Evolutionary conservation across 2,797 vertebrate genomes (phyloP).

Genomic region (Peromyscus aztecus): DNA sequence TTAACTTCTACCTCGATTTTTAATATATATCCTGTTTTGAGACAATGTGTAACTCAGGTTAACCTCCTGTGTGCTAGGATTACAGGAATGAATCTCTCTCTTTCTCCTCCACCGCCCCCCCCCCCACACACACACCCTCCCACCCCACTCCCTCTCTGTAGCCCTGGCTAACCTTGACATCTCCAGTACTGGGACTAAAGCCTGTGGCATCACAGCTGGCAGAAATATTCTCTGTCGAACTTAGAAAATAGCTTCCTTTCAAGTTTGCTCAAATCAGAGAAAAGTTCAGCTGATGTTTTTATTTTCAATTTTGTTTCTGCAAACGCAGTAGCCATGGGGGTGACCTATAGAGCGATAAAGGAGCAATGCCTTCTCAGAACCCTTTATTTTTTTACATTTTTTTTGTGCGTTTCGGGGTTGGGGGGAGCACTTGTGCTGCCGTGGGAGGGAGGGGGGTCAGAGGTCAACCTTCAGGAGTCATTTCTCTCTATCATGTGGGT

Average conservation of each 20-base stretch:
- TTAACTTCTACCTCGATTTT: neutral
- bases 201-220: neutral
- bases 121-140: neutral
- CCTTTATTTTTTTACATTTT: neutral
- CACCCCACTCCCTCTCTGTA: neutral
- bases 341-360: neutral
- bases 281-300: neutral
- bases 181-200: neutral
- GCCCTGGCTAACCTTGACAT: neutral
- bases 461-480: neutral
- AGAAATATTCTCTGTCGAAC: neutral
- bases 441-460: neutral
- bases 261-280: neutral
- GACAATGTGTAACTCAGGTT: neutral
- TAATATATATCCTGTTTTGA: neutral
- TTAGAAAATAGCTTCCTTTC: constrained; percentile 17
- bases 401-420: too few relatives aligned
- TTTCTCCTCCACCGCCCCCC: neutral
- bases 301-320: constrained; percentile 24
- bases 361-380: neutral
- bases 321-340: neutral
- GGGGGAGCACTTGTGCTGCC: fast-evolving
- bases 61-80: neutral
- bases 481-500: neutral
- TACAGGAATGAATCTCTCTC: neutral